A percentile compares a stretch with the other conserved stretches of the same genome.
Conservation (phyloP, 2,888 invertebrate genomes). For the Iselma pallidipennis region DNA sequence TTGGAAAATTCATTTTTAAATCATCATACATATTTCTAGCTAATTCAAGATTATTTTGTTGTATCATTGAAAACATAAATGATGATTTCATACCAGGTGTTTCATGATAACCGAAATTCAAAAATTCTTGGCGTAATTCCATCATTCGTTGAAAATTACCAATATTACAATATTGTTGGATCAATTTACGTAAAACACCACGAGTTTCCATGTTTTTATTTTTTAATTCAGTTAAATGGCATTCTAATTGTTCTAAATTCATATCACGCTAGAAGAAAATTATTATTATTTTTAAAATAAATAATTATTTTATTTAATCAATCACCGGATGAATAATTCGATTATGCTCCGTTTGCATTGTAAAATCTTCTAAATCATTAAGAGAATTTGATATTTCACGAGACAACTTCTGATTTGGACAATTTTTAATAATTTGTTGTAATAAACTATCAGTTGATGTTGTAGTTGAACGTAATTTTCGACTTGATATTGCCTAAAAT, state of each 20-base stretch:
- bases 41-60: constrained; percentile 59
- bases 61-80: constrained; percentile 65
- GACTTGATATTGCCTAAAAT: constrained; percentile 34
- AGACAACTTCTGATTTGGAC: constrained; percentile 2
- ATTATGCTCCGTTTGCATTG: constrained; percentile 25
- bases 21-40: constrained; percentile 60
- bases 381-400: constrained; percentile 23
- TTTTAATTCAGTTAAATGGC: constrained; percentile 68
- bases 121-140: constrained; percentile 55
- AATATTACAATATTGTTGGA: constrained; percentile 62
- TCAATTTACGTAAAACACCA: constrained; percentile 65
- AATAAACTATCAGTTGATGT: constrained; percentile 32
- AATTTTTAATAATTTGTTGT: constrained; percentile 6
- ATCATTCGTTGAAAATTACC: constrained; percentile 62
- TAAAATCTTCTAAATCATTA: constrained; percentile 33
- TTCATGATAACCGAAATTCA: constrained; percentile 50
- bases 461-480: constrained; percentile 35
- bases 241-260: constrained; percentile 64
- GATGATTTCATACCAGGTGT: constrained; percentile 70
- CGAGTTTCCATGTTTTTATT: constrained; percentile 68
- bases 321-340: constrained; percentile 60
- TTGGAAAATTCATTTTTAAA: constrained; percentile 59
- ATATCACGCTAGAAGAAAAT: constrained; percentile 60
- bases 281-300: background rate
- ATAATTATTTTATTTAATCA: background rate